These are phyloP conservation scores for Panulirus ornatus DNA, from an alignment of 1,140 invertebrate genomes.

Conservation along the genomic window DNA sequence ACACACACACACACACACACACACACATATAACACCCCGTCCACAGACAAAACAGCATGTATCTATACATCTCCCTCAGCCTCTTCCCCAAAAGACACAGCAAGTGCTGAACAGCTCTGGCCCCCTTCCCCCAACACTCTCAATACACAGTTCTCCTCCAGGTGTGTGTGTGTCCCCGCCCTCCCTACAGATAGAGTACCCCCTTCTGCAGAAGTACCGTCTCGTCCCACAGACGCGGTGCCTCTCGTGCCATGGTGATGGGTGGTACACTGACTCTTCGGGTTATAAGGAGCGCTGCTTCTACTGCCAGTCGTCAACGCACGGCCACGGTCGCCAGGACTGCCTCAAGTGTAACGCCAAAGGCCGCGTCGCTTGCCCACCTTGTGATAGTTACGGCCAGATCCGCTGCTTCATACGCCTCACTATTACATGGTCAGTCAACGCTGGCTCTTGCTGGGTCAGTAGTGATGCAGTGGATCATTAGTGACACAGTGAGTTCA, in stretches of 20 bases:
- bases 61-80: no score
- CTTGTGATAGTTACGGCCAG: conserved; percentile 80
- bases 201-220: conserved; percentile 32
- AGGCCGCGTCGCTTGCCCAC: conserved; percentile 79
- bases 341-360: conserved; percentile 80
- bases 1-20: no score
- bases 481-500: no score
- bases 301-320: conserved; percentile 78
- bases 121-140: background rate
- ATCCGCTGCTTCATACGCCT: conserved; percentile 80
- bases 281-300: conserved; percentile 79
- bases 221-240: conserved; percentile 78
- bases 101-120: background rate
- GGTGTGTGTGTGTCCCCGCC: background rate
- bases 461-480: no score
- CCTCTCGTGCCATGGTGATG: conserved; percentile 79
- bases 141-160: background rate
- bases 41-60: no score
- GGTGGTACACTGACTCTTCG: conserved; percentile 77
- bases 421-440: conserved; percentile 79
- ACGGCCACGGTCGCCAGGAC: conserved; percentile 79
- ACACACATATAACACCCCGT: no score
- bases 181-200: background rate
- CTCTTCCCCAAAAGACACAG: no score
- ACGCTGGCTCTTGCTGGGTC: no score